phyloP scores from a whole-genome alignment of 2,797 vertebrate genomes.

The Mus caroli region DNA sequence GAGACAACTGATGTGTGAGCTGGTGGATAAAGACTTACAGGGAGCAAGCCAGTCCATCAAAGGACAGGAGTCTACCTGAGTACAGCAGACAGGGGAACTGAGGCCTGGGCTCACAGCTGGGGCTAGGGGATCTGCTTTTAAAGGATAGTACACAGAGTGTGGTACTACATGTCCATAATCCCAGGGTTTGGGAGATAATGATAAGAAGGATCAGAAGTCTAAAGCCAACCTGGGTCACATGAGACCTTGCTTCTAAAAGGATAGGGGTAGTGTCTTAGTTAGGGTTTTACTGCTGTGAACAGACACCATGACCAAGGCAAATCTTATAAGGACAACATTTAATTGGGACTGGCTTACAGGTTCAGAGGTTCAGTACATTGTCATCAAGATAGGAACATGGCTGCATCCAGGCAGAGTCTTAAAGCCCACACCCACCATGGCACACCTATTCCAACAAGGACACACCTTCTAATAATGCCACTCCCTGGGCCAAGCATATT shows the following conservation, averaged over 20 bases:
- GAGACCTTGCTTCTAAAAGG: background rate
- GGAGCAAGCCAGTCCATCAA: background rate
- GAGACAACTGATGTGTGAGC: background rate
- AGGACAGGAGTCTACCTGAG: background rate
- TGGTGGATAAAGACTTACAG: background rate
- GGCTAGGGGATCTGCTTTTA: background rate
- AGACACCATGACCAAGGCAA: background rate
- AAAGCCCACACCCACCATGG: background rate
- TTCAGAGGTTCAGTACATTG: background rate
- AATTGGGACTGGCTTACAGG: background rate
- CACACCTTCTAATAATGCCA: too few relatives aligned
- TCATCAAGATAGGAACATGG: background rate
- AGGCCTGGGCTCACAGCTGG: background rate
- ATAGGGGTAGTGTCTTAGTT: background rate
- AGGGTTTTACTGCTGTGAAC: background rate
- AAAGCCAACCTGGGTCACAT: background rate
- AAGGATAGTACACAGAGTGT: background rate
- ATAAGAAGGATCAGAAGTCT: background rate
- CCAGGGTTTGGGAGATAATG: background rate
- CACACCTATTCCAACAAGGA: background rate
- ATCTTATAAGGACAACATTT: background rate
- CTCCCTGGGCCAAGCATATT: background rate
- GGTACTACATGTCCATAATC: background rate
- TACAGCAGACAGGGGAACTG: background rate
- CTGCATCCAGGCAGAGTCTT: background rate